Percentiles rank a stretch among this genome's conserved stretches.
Evolutionary conservation across 2,888 invertebrate genomes (phyloP).

Genomic region (Dryocosmus kuriphilus): DNA sequence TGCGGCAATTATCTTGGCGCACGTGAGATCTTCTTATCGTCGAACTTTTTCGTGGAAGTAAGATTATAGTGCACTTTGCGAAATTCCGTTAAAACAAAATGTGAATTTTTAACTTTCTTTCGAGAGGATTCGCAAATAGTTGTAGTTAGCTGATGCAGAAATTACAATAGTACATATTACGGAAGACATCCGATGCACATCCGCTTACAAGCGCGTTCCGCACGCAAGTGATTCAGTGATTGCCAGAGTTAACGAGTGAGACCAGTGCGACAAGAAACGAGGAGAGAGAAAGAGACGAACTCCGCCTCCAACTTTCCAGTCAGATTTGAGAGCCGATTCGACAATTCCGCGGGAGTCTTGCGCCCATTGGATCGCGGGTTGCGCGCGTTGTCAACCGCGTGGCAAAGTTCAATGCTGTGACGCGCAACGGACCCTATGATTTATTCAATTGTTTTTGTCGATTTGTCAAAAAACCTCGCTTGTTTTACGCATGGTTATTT

Average conservation of each 20-base stretch:
- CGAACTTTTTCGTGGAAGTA: slow-evolving; percentile 3
- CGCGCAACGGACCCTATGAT: slow-evolving; percentile 10
- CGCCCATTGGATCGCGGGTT: slow-evolving; percentile 44
- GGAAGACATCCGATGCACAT: slow-evolving; percentile 42
- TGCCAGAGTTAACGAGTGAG: slow-evolving; percentile 37
- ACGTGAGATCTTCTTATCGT: slow-evolving; percentile 5
- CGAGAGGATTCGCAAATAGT: neutral
- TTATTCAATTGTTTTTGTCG: neutral
- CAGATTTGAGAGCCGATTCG: slow-evolving; percentile 27
- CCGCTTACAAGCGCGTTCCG: slow-evolving; percentile 58
- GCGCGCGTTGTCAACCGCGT: slow-evolving; percentile 45
- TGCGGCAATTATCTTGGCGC: slow-evolving; percentile 3
- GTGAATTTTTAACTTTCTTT: neutral
- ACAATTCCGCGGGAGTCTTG: slow-evolving; percentile 46
- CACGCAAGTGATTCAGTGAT: slow-evolving; percentile 65
- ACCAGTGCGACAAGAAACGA: neutral
- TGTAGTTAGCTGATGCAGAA: neutral
- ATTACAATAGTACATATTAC: neutral
- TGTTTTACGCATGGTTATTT: neutral
- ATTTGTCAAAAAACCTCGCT: neutral
- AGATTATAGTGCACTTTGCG: neutral
- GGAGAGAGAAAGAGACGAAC: slow-evolving; percentile 30
- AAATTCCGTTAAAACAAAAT: neutral
- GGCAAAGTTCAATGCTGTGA: slow-evolving; percentile 37
- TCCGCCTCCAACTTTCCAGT: slow-evolving; percentile 40